Conservation (phyloP, 2,888 invertebrate genomes). For the Troilus luridus region DNA sequence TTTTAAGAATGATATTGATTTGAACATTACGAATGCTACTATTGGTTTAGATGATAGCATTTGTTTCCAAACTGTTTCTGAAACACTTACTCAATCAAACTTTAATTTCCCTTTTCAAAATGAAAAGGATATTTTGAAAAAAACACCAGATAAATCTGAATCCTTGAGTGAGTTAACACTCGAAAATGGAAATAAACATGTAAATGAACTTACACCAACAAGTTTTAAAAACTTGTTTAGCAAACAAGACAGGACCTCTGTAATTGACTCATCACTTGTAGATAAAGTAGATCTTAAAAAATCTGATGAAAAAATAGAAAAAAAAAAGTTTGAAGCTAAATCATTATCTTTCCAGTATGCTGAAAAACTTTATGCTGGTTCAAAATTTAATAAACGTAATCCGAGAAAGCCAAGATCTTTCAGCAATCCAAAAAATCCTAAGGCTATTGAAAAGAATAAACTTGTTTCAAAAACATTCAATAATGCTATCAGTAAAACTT, state of each 20-base stretch:
- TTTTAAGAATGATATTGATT: not conserved
- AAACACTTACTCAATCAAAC: conserved; percentile 46
- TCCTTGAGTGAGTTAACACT: not conserved
- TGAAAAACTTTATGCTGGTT: conserved; percentile 79
- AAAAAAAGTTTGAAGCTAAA: conserved; percentile 68
- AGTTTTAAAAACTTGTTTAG: conserved; percentile 49
- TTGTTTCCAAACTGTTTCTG: conserved; percentile 60
- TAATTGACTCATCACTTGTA: not conserved
- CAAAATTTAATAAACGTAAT: conserved; percentile 81
- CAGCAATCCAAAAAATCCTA: not conserved
- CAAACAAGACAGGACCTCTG: conserved; percentile 42
- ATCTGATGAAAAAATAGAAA: conserved; percentile 69
- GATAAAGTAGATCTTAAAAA: conserved; percentile 55
- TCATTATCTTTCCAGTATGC: conserved; percentile 73
- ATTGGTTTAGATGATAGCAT: conserved; percentile 59
- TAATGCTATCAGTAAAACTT: not conserved
- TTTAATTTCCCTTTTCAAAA: not conserved
- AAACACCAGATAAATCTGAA: not conserved
- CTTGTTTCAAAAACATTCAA: not conserved
- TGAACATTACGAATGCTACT: conserved; percentile 29
- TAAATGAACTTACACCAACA: not conserved
- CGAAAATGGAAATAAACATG: conserved; percentile 41
- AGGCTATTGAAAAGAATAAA: not conserved
- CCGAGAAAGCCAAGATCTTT: conserved; percentile 75
- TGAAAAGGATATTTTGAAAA: not conserved